These are phyloP conservation scores for Nymphalis c-album DNA, from an alignment of 2,888 invertebrate genomes.

Conservation along the genomic window DNA sequence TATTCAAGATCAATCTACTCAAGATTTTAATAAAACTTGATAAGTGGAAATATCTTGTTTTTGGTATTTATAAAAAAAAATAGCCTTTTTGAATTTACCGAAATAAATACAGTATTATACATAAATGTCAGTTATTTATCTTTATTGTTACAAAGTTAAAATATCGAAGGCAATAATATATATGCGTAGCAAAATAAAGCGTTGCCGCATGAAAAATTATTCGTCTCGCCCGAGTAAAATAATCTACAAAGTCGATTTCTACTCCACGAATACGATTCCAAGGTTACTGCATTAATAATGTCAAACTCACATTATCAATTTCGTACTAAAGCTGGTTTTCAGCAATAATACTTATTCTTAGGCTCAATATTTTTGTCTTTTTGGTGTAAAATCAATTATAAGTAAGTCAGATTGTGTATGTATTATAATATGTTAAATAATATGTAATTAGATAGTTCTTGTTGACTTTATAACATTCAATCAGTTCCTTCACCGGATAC, in stretches of 20 bases:
- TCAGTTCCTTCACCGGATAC: conserved; percentile 54
- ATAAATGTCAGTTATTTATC: not conserved
- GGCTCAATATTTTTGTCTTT: too few relatives aligned
- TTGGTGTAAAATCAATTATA: too few relatives aligned
- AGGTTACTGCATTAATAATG: conserved; percentile 51
- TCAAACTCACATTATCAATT: conserved; percentile 40
- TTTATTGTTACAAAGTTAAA: not conserved
- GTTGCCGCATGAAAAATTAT: conserved; percentile 11
- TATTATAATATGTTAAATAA: too few relatives aligned
- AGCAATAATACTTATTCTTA: too few relatives aligned
- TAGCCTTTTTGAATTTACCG: too few relatives aligned
- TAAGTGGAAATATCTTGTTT: too few relatives aligned
- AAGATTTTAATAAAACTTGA: too few relatives aligned
- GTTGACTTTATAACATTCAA: conserved; percentile 41
- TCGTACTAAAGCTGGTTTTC: not conserved
- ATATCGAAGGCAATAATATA: not conserved
- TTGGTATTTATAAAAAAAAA: too few relatives aligned
- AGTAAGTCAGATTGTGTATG: too few relatives aligned
- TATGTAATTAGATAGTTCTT: too few relatives aligned
- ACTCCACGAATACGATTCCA: conserved; percentile 31
- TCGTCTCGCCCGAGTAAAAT: conserved; percentile 10
- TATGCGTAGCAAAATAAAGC: conserved; percentile 1
- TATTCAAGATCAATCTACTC: too few relatives aligned
- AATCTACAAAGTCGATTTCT: conserved; percentile 33
- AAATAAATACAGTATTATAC: too few relatives aligned